Conservation (phyloP, 1,140 invertebrate species). For the Heliothis subflexa region DNA sequence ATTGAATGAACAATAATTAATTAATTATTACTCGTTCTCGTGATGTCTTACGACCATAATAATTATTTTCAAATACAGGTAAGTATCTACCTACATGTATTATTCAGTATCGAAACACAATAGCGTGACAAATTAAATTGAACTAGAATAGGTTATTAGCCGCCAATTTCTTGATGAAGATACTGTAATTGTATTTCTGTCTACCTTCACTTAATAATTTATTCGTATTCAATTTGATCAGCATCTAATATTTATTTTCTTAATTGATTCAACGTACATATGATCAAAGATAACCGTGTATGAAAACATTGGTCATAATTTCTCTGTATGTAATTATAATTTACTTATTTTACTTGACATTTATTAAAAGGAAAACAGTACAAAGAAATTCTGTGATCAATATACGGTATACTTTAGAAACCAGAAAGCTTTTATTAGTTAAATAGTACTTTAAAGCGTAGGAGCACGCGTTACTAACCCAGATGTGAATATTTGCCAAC, state of each 20-base stretch:
- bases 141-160: slow-evolving; percentile 9
- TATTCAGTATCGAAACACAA: neutral
- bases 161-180: slow-evolving; percentile 19
- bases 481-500: slow-evolving; percentile 13
- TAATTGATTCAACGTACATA: neutral
- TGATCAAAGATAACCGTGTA: no score
- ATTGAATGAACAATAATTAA: neutral
- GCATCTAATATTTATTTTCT: neutral
- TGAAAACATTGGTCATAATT: no score
- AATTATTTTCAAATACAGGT: neutral
- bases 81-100: neutral
- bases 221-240: neutral
- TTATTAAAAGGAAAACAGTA: no score
- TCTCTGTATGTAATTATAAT: no score
- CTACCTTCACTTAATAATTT: neutral
- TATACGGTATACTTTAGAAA: no score
- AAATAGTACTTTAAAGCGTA: neutral
- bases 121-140: neutral
- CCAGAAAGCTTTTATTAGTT: neutral
- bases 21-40: neutral
- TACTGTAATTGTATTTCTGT: neutral
- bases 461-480: neutral
- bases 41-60: neutral
- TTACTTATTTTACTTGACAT: no score
- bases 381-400: no score